phyloP scores from a whole-genome alignment of 2,797 vertebrate species.

The Microctenopoma stevenorrisi region DNA sequence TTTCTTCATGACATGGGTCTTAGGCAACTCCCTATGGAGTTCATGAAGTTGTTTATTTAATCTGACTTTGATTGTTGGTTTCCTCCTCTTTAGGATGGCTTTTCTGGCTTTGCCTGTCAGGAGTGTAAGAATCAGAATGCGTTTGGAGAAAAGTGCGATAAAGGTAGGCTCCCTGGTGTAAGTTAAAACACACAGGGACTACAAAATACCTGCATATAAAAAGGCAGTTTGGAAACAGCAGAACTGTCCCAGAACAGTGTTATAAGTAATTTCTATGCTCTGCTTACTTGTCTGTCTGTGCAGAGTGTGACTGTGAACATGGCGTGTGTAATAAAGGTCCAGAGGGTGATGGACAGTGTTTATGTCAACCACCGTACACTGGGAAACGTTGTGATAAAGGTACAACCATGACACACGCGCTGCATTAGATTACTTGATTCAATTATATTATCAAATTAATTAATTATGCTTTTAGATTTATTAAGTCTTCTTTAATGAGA shows the following conservation, averaged over 20 bases:
- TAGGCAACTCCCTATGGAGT: no score
- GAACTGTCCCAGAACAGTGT: neutral
- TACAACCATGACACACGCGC: conserved; percentile 53
- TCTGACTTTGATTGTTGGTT: no score
- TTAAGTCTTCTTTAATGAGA: no score
- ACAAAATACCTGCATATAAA: neutral
- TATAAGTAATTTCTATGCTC: neutral
- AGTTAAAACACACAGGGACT: no score
- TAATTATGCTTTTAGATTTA: no score
- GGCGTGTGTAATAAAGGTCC: conserved; percentile 87
- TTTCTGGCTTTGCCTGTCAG: conserved; percentile 89
- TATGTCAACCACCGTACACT: conserved; percentile 89
- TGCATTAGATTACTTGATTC: neutral
- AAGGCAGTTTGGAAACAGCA: neutral
- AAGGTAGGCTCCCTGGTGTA: conserved; percentile 75
- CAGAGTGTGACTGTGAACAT: conserved; percentile 89
- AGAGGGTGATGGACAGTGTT: conserved; percentile 87
- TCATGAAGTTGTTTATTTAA: neutral
- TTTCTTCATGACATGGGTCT: no score
- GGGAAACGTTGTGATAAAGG: conserved; percentile 90
- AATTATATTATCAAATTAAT: no score
- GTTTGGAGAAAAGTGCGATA: conserved; percentile 87
- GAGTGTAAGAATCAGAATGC: conserved; percentile 83
- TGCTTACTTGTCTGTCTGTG: conserved; percentile 9
- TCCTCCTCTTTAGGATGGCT: conserved; percentile 73